Percentiles rank a stretch among this genome's conserved stretches.
Evolutionary conservation across 2,113 vertebrate species (phyloP).

Genomic region (Anolis carolinensis): DNA sequence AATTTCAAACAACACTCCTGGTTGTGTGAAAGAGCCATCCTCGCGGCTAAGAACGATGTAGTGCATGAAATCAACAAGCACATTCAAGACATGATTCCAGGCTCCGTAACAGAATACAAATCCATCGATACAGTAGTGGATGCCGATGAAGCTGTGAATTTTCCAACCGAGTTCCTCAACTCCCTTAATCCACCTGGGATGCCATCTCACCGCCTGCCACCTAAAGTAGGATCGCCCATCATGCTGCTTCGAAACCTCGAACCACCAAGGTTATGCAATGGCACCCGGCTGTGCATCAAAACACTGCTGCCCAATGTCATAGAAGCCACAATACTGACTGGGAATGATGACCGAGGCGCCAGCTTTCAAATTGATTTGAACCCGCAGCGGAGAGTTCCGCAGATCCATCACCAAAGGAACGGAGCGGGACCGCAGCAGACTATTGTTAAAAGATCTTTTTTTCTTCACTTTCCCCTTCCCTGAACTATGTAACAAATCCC

Average conservation of each 20-base stretch:
- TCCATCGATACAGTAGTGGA: background rate
- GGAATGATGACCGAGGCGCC: no score
- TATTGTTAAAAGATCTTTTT: no score
- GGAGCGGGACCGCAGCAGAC: no score
- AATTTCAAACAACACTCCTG: background rate
- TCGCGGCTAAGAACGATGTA: background rate
- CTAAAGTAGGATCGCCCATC: background rate
- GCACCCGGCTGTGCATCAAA: background rate
- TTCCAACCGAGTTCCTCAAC: background rate
- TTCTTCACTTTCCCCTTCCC: no score
- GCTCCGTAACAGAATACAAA: background rate
- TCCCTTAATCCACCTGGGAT: background rate
- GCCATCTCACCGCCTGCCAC: background rate
- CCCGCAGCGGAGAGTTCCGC: no score
- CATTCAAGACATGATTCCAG: background rate
- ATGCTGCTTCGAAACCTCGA: background rate
- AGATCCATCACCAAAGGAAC: no score
- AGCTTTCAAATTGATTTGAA: no score
- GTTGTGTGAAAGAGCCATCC: background rate
- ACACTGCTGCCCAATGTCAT: background rate
- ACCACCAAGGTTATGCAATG: background rate
- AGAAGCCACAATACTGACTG: background rate
- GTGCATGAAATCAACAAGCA: background rate
- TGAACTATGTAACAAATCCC: no score
- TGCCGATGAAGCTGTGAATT: background rate